A percentile compares a stretch with the other conserved stretches of the same genome.
phyloP scores from a whole-genome alignment of 2,113 vertebrate genomes.

The Sinosuthora webbiana region DNA sequence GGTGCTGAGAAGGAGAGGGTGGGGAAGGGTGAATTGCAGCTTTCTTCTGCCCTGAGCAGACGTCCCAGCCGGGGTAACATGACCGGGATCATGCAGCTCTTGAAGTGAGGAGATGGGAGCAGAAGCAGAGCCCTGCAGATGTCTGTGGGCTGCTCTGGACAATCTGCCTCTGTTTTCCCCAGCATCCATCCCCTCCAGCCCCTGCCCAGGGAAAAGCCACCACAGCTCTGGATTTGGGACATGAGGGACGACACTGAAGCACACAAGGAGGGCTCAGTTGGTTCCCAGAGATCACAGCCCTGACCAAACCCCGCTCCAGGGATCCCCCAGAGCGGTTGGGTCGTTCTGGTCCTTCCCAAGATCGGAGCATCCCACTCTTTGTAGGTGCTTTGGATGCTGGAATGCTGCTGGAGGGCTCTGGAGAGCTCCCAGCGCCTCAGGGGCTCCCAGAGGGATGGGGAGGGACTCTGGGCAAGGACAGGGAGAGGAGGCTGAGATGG shows the following conservation, averaged over 20 bases:
- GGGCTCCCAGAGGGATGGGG: background rate
- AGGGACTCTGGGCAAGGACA: background rate
- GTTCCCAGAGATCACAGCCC: background rate
- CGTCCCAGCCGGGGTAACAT: background rate
- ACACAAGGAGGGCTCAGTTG: accelerated
- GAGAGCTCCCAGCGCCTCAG: background rate
- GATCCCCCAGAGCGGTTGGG: accelerated
- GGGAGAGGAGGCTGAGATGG: background rate
- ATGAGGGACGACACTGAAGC: background rate
- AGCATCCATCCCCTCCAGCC: background rate
- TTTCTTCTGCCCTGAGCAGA: background rate
- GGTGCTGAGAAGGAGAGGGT: accelerated
- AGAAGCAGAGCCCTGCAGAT: background rate
- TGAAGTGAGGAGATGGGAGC: conserved; percentile 21
- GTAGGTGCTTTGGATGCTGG: background rate
- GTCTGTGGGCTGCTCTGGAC: background rate
- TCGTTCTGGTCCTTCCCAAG: background rate
- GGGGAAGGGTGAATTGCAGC: background rate
- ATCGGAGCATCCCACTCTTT: background rate
- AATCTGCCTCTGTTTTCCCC: conserved; percentile 23
- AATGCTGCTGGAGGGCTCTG: background rate
- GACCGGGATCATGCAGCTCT: conserved; percentile 22
- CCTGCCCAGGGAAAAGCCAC: background rate
- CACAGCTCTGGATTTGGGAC: background rate
- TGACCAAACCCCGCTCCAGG: background rate